Percentiles rank a stretch among this genome's conserved stretches.
These are phyloP conservation scores for Microcebus tavaratra DNA, from an alignment of 2,113 vertebrate genomes.

Conservation along the genomic window DNA sequence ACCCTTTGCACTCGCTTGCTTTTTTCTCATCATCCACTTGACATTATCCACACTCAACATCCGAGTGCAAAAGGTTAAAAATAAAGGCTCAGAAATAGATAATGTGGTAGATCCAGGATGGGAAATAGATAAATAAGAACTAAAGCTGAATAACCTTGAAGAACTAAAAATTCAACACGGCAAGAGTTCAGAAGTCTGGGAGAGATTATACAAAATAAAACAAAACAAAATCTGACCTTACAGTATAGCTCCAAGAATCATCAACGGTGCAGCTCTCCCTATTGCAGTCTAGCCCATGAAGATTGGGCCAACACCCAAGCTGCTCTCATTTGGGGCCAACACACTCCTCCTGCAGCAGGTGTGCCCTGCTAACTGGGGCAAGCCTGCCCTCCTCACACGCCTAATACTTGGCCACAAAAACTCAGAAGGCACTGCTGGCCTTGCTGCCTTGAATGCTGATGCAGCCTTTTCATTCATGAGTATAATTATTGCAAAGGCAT, in stretches of 20 bases:
- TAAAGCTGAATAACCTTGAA: constrained; percentile 31
- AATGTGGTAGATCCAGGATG: neutral
- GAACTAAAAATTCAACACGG: constrained; percentile 20
- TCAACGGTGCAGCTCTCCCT: neutral
- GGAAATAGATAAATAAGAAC: constrained; percentile 29
- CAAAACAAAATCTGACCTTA: constrained; percentile 53
- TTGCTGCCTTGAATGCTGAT: neutral
- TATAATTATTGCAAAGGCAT: neutral
- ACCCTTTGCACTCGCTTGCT: no score
- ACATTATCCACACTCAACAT: no score
- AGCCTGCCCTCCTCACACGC: fast-evolving
- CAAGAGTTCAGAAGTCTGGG: constrained; percentile 60
- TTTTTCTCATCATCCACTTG: no score
- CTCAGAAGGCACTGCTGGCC: neutral
- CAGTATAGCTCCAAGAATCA: neutral
- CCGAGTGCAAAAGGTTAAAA: neutral
- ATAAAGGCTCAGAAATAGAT: constrained; percentile 16
- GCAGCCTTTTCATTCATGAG: neutral
- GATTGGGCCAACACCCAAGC: neutral
- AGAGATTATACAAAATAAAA: constrained; percentile 58
- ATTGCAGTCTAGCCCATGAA: neutral
- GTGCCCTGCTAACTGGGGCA: fast-evolving
- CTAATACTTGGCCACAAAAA: neutral
- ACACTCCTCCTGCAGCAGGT: fast-evolving
- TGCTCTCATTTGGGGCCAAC: neutral